A percentile compares a stretch with the other conserved stretches of the same genome.
These are phyloP conservation scores for Orthosia incerta DNA, from an alignment of 2,888 invertebrate species.

Conservation along the genomic window DNA sequence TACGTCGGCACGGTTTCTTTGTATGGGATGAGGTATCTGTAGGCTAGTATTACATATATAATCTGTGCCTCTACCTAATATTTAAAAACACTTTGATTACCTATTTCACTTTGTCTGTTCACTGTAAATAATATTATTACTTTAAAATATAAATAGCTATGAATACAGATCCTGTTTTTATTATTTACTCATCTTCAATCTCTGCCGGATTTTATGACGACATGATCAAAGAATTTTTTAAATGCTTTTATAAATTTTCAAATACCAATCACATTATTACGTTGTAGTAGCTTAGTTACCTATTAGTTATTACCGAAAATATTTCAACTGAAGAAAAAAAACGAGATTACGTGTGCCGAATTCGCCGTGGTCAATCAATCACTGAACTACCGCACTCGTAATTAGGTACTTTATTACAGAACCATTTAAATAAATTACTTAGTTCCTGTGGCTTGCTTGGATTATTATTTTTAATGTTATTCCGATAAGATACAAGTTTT, in stretches of 20 bases:
- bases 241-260: conserved; percentile 42
- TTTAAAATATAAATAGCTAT: background rate
- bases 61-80: no score
- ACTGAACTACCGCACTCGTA: conserved; percentile 47
- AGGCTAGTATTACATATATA: no score
- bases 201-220: conserved; percentile 15
- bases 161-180: background rate
- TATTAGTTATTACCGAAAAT: conserved; percentile 31
- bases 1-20: no score
- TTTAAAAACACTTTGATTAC: no score
- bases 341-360: conserved; percentile 40
- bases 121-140: no score
- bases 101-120: no score
- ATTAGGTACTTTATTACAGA: conserved; percentile 52
- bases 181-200: background rate
- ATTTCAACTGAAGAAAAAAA: conserved; percentile 34
- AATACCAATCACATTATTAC: conserved; percentile 46
- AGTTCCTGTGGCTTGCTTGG: conserved; percentile 43
- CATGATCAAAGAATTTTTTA: conserved; percentile 39
- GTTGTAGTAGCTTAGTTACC: conserved; percentile 9
- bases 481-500: background rate
- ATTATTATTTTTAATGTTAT: conserved; percentile 41
- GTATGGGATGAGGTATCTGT: no score
- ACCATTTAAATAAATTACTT: conserved; percentile 50
- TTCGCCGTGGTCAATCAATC: conserved; percentile 57